Evolutionary conservation across 2,113 vertebrate species (phyloP), one percentile per base, ranked within the genome.

Genomic region (Petrocephalus zakoni): DNA sequence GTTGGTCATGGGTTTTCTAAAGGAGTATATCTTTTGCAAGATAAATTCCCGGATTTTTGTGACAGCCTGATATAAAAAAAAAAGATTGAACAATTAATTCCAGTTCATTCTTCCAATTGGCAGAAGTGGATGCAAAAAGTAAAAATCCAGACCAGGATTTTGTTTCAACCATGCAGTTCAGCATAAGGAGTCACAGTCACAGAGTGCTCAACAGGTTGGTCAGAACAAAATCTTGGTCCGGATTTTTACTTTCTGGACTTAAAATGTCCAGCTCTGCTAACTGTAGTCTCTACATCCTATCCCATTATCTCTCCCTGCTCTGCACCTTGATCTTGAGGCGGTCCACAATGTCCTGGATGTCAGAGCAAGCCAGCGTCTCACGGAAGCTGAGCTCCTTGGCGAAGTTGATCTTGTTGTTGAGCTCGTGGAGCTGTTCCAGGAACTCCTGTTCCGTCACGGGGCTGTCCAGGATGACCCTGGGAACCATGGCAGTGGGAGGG

Each of bases 1-100:
- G 95, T 99, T 99, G 87, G 98, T 98, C 98, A 99, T 99, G 0
- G 97, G 97, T 87, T 98, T 99, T 89, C 97, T 95, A 93, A 99
- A 99, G 1, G 97, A 98, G 90, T 97, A 97, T 75, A 98, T 97
- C 93, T 99, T 99, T 94, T 98, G 97, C 7, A 99, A 95, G 87
- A 98, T 96, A 89, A 97, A 99, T 89, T 99, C 98, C 2, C 97
- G 93, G 93, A 98, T 98, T 95, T 99, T 99, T 0, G 96, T 94
- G 87, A 99, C 97, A 0, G 97, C 98, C 98, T 99, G 91, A 85
- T 37, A 47, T 25, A 47, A 11, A 51, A 22, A 87, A n/a, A 58
- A 81, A 22, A 5, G 0, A 72, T 42, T 15, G 2, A 58, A 52
- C 29, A 83, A 37, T 5, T 11, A 15, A 86, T 8, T 56, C 34